Conservation (phyloP, 2,113 vertebrate genomes). For the Ranitomeya variabilis region DNA sequence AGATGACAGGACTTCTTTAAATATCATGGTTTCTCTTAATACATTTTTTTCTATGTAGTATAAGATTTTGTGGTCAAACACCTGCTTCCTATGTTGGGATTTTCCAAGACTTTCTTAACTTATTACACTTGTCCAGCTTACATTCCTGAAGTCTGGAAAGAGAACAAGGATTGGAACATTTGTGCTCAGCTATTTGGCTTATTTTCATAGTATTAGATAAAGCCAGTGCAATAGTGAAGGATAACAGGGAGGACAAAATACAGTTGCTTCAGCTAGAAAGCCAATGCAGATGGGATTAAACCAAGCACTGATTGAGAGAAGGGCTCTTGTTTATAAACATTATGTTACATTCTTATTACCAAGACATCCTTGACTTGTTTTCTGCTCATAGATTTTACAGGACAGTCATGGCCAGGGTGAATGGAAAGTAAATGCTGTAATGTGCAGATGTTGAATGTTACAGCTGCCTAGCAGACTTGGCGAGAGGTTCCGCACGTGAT, state of each 20-base stretch:
- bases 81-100: constrained; percentile 13
- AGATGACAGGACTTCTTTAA: neutral
- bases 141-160: constrained; percentile 38
- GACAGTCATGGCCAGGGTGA: neutral
- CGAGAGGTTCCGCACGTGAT: neutral
- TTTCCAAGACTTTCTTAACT: constrained; percentile 27
- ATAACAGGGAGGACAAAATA: neutral
- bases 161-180: constrained; percentile 23
- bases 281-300: constrained; percentile 38
- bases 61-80: constrained; percentile 28
- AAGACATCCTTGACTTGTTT: neutral
- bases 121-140: constrained; percentile 22
- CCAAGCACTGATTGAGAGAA: neutral
- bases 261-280: neutral
- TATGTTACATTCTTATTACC: neutral
- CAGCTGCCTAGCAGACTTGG: neutral
- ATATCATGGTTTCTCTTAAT: neutral
- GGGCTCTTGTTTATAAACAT: neutral
- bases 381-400: neutral
- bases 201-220: neutral
- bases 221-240: neutral
- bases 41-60: neutral
- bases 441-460: constrained; percentile 7
- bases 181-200: constrained; percentile 11
- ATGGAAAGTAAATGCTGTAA: constrained; percentile 26